A percentile compares a stretch with the other conserved stretches of the same genome.
These are phyloP conservation scores for Thalassoma bifasciatum DNA, from an alignment of 2,113 vertebrate species.

Conservation along the genomic window DNA sequence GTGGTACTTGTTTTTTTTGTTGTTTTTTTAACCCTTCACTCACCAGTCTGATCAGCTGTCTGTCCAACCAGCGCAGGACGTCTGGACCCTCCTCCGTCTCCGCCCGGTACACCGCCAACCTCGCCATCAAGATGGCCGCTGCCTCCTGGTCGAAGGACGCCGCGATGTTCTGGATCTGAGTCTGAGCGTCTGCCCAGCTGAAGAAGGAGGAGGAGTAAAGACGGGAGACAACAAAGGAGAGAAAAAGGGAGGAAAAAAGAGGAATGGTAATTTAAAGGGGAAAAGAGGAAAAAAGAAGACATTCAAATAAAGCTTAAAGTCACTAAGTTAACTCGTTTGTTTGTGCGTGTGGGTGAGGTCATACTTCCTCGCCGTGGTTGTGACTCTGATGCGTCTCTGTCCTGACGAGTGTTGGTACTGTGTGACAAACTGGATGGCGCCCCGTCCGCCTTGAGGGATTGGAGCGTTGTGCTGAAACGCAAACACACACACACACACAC, in stretches of 20 bases:
- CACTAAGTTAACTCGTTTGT: too few species aligned
- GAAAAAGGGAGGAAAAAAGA: neutral
- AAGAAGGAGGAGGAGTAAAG: too few species aligned
- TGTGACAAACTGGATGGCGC: slow-evolving; percentile 93
- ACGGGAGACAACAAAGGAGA: too few species aligned
- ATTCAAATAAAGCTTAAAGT: too few species aligned
- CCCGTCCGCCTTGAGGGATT: slow-evolving; percentile 93
- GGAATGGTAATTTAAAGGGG: too few species aligned
- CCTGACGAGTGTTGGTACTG: slow-evolving; percentile 91
- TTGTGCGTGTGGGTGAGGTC: slow-evolving; percentile 32
- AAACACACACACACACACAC: slow-evolving; percentile 6
- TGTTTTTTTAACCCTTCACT: slow-evolving; percentile 33
- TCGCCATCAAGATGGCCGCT: slow-evolving; percentile 95
- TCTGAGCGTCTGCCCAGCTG: slow-evolving; percentile 98
- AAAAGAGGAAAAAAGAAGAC: too few species aligned
- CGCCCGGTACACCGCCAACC: slow-evolving; percentile 92
- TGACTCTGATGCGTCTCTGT: slow-evolving; percentile 92
- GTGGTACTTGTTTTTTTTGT: neutral
- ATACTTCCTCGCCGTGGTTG: slow-evolving; percentile 94
- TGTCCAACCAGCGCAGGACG: slow-evolving; percentile 94
- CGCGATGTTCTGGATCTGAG: slow-evolving; percentile 96
- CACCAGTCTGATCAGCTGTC: slow-evolving; percentile 96
- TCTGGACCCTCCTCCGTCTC: slow-evolving; percentile 98
- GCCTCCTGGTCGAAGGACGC: slow-evolving; percentile 98
- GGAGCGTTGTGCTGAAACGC: slow-evolving; percentile 91